A percentile compares a stretch with the other conserved stretches of the same genome.
These are phyloP conservation scores for Platycercus adscitus DNA, from an alignment of 2,113 vertebrate species.

Conservation along the genomic window DNA sequence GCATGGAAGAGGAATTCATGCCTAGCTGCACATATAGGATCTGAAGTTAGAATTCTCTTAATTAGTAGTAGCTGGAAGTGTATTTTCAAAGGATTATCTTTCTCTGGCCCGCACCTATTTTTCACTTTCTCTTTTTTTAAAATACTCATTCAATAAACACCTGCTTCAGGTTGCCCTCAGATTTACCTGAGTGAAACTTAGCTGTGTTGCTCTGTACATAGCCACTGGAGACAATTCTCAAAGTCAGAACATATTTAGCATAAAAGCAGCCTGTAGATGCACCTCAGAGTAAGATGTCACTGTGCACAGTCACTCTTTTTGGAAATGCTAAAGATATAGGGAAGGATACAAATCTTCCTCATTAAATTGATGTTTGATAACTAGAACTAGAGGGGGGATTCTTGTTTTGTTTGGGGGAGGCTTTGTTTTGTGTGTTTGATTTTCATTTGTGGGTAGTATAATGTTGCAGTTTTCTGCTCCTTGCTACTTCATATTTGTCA, in stretches of 20 bases:
- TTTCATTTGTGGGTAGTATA: neutral
- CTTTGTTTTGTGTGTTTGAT: neutral
- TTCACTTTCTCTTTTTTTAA: neutral
- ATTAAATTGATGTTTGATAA: neutral
- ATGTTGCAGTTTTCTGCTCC: neutral
- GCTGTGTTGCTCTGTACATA: neutral
- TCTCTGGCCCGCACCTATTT: fast-evolving
- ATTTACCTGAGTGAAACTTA: neutral
- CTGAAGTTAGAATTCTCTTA: neutral
- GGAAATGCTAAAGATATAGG: neutral
- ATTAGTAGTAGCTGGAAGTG: neutral
- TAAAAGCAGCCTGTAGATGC: neutral
- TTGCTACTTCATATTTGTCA: neutral
- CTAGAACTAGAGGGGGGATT: neutral
- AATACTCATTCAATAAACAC: neutral
- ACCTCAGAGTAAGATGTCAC: neutral
- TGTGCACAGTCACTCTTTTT: neutral
- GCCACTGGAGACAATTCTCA: neutral
- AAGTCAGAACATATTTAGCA: neutral
- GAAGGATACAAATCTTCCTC: neutral
- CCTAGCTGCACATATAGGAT: neutral
- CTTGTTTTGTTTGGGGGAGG: neutral
- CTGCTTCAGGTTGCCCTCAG: neutral
- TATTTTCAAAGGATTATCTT: neutral
- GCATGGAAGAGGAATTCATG: neutral